Conservation (phyloP, 1,140 invertebrate genomes). For the Drosophila quadrilineata region DNA sequence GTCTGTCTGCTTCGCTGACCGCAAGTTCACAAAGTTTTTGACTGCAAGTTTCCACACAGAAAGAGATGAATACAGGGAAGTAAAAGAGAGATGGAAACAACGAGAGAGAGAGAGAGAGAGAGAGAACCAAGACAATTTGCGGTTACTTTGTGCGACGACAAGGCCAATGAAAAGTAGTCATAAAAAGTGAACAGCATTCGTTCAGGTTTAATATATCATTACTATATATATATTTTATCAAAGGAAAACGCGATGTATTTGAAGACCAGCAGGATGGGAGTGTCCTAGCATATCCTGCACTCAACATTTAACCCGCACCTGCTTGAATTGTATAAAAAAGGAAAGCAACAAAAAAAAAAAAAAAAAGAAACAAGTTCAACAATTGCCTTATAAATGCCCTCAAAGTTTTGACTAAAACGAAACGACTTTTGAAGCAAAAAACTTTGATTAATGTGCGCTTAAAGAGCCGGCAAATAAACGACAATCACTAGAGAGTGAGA, state of each 20-base stretch:
- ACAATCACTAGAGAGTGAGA: constrained; percentile 15
- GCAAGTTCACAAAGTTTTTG: constrained; percentile 40
- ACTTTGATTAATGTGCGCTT: constrained; percentile 78
- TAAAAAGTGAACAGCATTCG: too few species aligned
- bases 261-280: background rate
- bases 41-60: constrained; percentile 32
- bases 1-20: constrained; percentile 36
- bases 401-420: constrained; percentile 56
- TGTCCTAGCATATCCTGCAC: constrained; percentile 7
- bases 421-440: constrained; percentile 46
- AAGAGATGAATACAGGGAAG: too few species aligned
- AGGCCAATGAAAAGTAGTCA: background rate
- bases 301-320: constrained; percentile 43
- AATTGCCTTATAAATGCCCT: constrained; percentile 76
- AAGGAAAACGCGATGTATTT: background rate
- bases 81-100: too few species aligned
- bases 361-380: constrained; percentile 55
- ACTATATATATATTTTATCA: constrained; percentile 3
- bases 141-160: constrained; percentile 30
- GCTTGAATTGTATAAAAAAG: constrained; percentile 19
- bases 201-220: constrained; percentile 20
- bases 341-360: background rate
- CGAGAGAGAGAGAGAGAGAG: too few species aligned
- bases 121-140: constrained; percentile 48
- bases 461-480: constrained; percentile 68